Evolutionary conservation across 2,888 invertebrate species (phyloP), one percentile per base, ranked within the genome.

Genomic region (Busseola fusca): DNA sequence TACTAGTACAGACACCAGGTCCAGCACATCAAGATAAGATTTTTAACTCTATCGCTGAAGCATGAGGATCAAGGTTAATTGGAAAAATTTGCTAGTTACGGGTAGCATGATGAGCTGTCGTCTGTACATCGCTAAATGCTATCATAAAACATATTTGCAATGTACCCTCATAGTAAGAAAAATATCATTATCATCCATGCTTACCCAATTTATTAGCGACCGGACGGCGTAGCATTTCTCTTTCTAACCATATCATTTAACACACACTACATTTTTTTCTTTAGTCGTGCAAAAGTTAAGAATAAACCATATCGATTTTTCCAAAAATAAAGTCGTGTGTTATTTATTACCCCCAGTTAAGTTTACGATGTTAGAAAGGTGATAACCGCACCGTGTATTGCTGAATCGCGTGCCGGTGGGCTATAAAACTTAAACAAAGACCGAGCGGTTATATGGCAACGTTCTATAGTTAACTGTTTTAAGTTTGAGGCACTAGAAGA

Each of bases 321-420:
- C 45, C 12, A 56, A 45, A 72, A 64, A 34, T 50, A 63, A 16
- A 40, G 25, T 52, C 42, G 45, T 40, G 27, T 18, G 42, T 62
- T 57, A 58, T 66, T 62, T 60, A 65, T 10, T 1, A 63, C 64
- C 57, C 14, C 1, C 14, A 37, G 14, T 64, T 56, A 57, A 14
- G 40, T 62, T 58, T 25, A 68, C 74, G 50, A 66, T 10, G 69
- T 52, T 27, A 30, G 37, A 40, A n/a, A 54, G 14, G 59, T 60
- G 64, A 64, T 64, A 72, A 64, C 9, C 52, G 34, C 30, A 9
- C 30, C 37, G 56, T 56, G 56, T 69, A 65, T 68, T 68, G 42
- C 69, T 42, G 12, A 25, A 54, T 80, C 70, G 82, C 82, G 79
- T 80, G 67, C 40, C 18, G 16, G 12, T 14, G 5, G 12, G 1